phyloP scores from a whole-genome alignment of 1,140 invertebrate species.

The Dendrolimus kikuchii region DNA sequence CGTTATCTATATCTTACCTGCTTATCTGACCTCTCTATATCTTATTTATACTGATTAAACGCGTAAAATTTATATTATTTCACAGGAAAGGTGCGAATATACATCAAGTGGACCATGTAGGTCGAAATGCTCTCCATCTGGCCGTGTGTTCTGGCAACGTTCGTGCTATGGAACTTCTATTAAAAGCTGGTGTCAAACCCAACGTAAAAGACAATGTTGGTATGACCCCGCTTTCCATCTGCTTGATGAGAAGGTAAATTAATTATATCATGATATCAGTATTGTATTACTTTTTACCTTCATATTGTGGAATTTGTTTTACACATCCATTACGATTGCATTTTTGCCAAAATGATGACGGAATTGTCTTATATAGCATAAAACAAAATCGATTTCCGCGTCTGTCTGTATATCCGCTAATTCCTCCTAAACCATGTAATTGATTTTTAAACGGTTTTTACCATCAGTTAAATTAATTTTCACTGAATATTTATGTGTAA shows the following conservation, averaged over 20 bases:
- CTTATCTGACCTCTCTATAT: not conserved
- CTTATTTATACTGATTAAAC: conserved; percentile 23
- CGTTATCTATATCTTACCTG: too few species aligned
- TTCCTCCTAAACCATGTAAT: too few species aligned
- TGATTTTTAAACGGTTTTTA: too few species aligned
- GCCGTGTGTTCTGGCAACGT: conserved; percentile 36
- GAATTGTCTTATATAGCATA: not conserved
- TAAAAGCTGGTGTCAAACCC: conserved; percentile 33
- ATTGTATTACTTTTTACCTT: too few species aligned
- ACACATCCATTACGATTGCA: not conserved
- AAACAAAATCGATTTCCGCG: too few species aligned
- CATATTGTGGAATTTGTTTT: not conserved
- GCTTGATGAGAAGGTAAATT: conserved; percentile 50
- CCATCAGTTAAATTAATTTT: too few species aligned
- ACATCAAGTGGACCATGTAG: conserved; percentile 42
- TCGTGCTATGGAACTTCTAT: conserved; percentile 25
- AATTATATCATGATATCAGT: not conserved
- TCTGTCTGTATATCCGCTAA: too few species aligned
- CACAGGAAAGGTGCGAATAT: conserved; percentile 11
- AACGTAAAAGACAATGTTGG: conserved; percentile 49
- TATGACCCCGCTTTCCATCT: conserved; percentile 52
- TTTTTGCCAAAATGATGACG: not conserved
- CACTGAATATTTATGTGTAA: too few species aligned
- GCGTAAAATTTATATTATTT: conserved; percentile 3
- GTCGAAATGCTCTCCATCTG: conserved; percentile 49